Base-by-base conservation (phyloP, 1,140 invertebrate species). In the Parasteatoda tepidariorum region DNA sequence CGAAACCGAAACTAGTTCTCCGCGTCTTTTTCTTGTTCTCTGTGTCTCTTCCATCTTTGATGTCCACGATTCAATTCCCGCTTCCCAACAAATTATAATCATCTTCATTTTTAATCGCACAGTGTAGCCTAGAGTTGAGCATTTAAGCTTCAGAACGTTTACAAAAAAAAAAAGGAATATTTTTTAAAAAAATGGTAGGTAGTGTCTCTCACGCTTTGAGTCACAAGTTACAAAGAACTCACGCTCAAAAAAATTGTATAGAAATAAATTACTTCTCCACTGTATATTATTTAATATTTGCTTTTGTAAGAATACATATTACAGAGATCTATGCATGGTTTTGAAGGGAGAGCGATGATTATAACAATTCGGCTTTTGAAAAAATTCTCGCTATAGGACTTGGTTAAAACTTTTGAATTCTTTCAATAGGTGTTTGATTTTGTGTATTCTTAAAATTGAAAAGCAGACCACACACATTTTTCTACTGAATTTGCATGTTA, bases 231-330 rank as follows among this genome's bases (percentile, higher is more conserved):
- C 7, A 66, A 66, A 34, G 33, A 66, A 22, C 26, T 34, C 62
- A 34, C 38, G 62, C 24, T 18, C n/a, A 48, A 38, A 41, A n/a
- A 62, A 55, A 67, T 48, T 67, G 41, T 78, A 30, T 28, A 18
- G 55, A 81, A 81, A 81, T 70, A 48, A 81, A 81, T 61, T 71
- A 70, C 31, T 81, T 70, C 30, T 81, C 24, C 33, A 66, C 78
- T 81, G 70, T 66, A 81, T 81, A 81, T 81, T 81, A 81, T 70
- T 81, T 81, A 70, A 81, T 81, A 81, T 81, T 81, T 81, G 41
- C 78, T 81, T 67, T 81, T 41, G 55, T 26, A 24, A 18, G 55
- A 55, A 31, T 68, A 70, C 67, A 81, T 48, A 68, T 81, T 81
- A 81, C 38, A 48, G 38, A 48, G 9, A 18, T 48, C n/a, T 48